A percentile compares a stretch with the other conserved stretches of the same genome.
These are phyloP conservation scores for Micropoecilia bifurca DNA, from an alignment of 2,797 vertebrate genomes.

Conservation along the genomic window DNA sequence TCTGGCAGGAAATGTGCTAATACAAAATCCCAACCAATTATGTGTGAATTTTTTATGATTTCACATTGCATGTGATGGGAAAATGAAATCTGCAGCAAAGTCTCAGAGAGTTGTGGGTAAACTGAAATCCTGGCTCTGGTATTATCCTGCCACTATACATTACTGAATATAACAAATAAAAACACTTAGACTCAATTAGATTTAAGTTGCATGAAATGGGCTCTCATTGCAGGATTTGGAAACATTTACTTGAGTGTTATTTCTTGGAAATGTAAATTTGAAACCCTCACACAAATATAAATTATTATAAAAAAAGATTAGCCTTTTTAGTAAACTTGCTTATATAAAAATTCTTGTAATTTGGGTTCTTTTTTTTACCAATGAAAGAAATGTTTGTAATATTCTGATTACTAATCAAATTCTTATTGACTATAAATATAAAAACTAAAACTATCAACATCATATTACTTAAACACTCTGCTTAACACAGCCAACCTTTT, in stretches of 20 bases:
- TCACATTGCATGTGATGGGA: background rate
- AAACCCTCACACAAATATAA: background rate
- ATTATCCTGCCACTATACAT: background rate
- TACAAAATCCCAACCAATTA: slow-evolving; percentile 4
- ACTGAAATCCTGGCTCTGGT: background rate
- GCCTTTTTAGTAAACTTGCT: background rate
- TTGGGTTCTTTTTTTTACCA: background rate
- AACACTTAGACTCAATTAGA: background rate
- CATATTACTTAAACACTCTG: background rate
- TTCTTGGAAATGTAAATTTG: background rate
- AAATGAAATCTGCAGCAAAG: background rate
- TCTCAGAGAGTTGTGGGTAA: background rate
- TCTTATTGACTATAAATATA: background rate
- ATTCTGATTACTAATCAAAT: background rate
- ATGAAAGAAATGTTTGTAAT: background rate
- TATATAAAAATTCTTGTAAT: background rate
- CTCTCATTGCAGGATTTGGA: background rate
- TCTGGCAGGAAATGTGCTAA: background rate
- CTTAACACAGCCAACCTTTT: background rate
- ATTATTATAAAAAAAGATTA: background rate
- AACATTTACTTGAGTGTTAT: background rate
- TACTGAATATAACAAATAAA: no score
- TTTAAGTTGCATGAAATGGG: background rate
- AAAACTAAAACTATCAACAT: background rate
- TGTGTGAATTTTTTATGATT: background rate